Base-by-base conservation (phyloP, 2,113 vertebrate genomes). In the Theristicus caerulescens region DNA sequence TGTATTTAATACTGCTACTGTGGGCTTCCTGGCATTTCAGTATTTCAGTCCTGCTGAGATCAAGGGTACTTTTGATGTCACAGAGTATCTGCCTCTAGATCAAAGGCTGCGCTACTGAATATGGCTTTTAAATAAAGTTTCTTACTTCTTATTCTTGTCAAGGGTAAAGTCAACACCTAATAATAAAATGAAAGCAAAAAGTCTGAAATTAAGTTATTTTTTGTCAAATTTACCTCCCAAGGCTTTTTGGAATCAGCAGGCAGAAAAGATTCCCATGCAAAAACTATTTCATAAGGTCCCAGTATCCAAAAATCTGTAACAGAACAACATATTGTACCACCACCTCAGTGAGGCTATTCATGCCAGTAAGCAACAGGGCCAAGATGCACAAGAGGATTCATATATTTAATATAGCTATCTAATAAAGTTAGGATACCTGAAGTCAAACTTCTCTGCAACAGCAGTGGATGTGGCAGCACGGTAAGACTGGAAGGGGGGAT, bases 51-150 rank as follows among this genome's bases (percentile, higher is more conserved):
- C 42, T 77, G 54, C 71, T 38, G 46, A 96, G 87, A 96, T 93
- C 90, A 97, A 96, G 90, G 38, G 42, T 40, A 70, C 51, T 90
- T 92, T 71, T 91, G 83, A 92, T 94, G 86, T 86, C 65, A 84
- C 51, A 31, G 11, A 2, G 2, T 76, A 92, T 46, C 82, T 88
- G 64, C 71, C 64, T 94, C 59, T 80, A 93, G 84, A 96, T 95
- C 88, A 97, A 96, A 92, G 32, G 8, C 74, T 62, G 76, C 6
- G 4, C 26, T 85, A 57, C 59, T 61, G 27, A 85, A 76, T 69
- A 87, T 3, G 13, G 21, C 22, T 90, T 89, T 88, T 76, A 20
- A 71, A n/a, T 61, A 61, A 92, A 84, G 44, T 69, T 61, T 87
- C 22, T 66, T 74, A 36, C 61, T 66, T 91, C 57, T 94, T 83